phyloP scores from a whole-genome alignment of 2,113 vertebrate species.

The Rynchops niger region DNA sequence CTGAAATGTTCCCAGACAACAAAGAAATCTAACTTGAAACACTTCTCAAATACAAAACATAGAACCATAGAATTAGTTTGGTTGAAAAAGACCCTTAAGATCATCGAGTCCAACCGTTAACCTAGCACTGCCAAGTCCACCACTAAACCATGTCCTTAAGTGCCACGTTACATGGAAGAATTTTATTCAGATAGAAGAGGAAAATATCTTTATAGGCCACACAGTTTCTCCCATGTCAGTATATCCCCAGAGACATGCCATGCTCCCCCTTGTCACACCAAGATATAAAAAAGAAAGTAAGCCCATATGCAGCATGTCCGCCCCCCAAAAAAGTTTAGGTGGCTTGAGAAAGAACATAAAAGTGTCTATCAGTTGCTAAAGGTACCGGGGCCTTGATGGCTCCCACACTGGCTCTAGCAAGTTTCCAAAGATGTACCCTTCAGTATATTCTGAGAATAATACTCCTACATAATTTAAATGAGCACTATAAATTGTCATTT shows the following conservation, averaged over 20 bases:
- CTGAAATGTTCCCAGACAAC: background rate
- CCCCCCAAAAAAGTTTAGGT: background rate
- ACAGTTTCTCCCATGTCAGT: background rate
- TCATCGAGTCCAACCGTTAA: background rate
- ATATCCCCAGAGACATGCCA: background rate
- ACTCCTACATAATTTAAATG: slow-evolving; percentile 28
- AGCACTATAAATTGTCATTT: slow-evolving; percentile 43
- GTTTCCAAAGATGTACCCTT: background rate
- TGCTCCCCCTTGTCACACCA: background rate
- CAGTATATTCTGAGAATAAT: background rate
- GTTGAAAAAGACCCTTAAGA: background rate
- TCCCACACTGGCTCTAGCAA: background rate
- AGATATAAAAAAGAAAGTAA: background rate
- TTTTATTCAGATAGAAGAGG: background rate
- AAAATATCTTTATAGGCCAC: background rate
- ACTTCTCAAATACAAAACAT: background rate
- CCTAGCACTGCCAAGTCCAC: background rate
- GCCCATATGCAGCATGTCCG: background rate
- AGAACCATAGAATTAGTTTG: background rate
- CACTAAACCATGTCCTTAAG: background rate
- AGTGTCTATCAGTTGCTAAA: background rate
- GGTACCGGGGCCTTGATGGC: background rate
- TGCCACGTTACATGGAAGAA: accelerated
- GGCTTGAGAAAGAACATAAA: background rate
- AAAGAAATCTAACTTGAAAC: background rate